Percentiles rank a stretch among this genome's conserved stretches.
Conservation (phyloP, 2,113 vertebrate genomes). For the Sphyrna mokarran region DNA sequence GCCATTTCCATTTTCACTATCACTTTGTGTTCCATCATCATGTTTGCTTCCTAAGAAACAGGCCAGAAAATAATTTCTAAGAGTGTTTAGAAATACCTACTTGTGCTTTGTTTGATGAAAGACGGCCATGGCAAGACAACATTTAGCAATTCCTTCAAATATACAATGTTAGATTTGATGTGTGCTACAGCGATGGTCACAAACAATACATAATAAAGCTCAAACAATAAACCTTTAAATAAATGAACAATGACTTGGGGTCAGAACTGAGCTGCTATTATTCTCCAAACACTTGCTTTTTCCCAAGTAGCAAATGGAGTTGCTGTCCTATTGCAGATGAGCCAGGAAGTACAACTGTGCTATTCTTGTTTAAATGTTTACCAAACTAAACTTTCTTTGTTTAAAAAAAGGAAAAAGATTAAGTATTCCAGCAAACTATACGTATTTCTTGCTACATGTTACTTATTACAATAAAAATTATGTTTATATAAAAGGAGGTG, state of each 20-base stretch:
- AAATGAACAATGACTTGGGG: background rate
- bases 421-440: background rate
- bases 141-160: background rate
- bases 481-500: background rate
- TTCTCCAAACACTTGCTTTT: background rate
- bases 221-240: slow-evolving; percentile 20
- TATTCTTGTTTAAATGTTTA: background rate
- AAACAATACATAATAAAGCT: background rate
- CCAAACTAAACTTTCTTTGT: background rate
- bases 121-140: background rate
- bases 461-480: background rate
- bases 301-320: background rate
- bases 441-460: background rate
- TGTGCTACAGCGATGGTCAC: background rate
- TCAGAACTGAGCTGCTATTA: slow-evolving; percentile 26
- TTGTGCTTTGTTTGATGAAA: background rate
- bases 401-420: background rate
- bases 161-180: background rate
- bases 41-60: slow-evolving; percentile 81
- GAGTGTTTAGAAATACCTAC: background rate
- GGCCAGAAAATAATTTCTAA: background rate
- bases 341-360: background rate
- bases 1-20: slow-evolving; percentile 83
- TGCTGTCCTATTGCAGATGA: background rate
- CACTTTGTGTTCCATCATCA: slow-evolving; percentile 93